Base-by-base conservation (phyloP, 2,888 invertebrate genomes). In the Boloria selene region DNA sequence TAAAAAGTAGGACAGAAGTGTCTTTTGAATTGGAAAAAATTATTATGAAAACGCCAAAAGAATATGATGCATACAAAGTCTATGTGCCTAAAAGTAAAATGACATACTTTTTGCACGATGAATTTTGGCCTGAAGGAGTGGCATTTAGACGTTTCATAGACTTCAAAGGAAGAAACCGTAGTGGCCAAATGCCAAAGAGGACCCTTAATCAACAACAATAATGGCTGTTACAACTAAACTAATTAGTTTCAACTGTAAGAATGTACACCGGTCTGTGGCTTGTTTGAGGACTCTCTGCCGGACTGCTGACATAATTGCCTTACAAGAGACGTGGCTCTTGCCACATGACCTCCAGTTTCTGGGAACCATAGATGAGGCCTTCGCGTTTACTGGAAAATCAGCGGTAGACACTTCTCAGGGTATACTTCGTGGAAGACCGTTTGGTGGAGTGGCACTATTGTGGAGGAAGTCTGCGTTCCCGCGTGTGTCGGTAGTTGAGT, bases 211-310 rank as follows among this genome's bases (percentile, higher is more conserved):
- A 51, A 51, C 17, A 51, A 51, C 16, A 51, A 17, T 22, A 26
- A 51, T 47, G 47, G 16, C 14, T 47, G 22, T 13, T 17, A 51
- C 26, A 22, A 17, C 13, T 49, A 64, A 51, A 61, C 58, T 70
- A 31, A 65, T 68, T 13, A 64, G 49, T 44, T 70, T 64, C 56
- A 70, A 70, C 44, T 68, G 64, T 60, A 68, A 67, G 56, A 51
- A 42, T 44, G 13, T 70, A 31, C 62, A 68, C 17, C 38, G 66
- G 5, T 68, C 68, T 10, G 18, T 63, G 3, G 56, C 64, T 4
- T 38, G 61, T 50, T 42, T 71, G n/a, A 47, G 63, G 45, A 26
- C 60, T n/a, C 13, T 69, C 10, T 71, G 71, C 55, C 38, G 18
- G 7, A 16, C n/a, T 2, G 42, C 22, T 7, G 61, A 61, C 55